These are phyloP conservation scores for Neoscelio sp. DNA, from an alignment of 2,888 invertebrate genomes.

Conservation along the genomic window DNA sequence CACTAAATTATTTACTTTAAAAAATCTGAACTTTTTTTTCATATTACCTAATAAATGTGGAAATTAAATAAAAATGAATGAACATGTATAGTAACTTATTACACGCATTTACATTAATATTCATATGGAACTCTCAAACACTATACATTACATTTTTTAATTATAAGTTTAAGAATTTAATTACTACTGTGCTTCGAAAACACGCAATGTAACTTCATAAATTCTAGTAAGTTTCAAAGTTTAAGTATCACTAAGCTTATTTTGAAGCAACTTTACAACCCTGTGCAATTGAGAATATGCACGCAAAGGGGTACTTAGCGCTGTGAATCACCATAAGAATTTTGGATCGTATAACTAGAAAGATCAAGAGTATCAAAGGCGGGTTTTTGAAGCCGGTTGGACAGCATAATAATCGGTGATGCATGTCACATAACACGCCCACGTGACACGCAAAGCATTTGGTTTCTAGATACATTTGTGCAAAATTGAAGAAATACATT, in stretches of 20 bases:
- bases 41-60: no score
- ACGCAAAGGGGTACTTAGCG: constrained; percentile 81
- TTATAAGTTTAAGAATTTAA: no score
- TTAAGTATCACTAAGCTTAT: constrained; percentile 14
- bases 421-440: constrained; percentile 81
- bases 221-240: neutral
- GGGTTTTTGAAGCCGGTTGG: constrained; percentile 80
- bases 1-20: no score
- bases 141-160: no score
- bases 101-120: no score
- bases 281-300: constrained; percentile 65
- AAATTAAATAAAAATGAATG: no score
- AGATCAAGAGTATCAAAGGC: constrained; percentile 76
- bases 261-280: constrained; percentile 37
- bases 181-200: no score
- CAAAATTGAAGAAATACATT: constrained; percentile 17
- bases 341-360: constrained; percentile 77
- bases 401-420: constrained; percentile 75
- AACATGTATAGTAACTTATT: no score
- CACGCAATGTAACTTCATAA: no score
- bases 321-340: constrained; percentile 77
- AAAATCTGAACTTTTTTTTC: no score
- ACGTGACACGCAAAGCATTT: constrained; percentile 77
- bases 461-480: constrained; percentile 9
- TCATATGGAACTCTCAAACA: no score